Conservation (phyloP, 1,140 invertebrate genomes). For the Lucilia cuprina region DNA sequence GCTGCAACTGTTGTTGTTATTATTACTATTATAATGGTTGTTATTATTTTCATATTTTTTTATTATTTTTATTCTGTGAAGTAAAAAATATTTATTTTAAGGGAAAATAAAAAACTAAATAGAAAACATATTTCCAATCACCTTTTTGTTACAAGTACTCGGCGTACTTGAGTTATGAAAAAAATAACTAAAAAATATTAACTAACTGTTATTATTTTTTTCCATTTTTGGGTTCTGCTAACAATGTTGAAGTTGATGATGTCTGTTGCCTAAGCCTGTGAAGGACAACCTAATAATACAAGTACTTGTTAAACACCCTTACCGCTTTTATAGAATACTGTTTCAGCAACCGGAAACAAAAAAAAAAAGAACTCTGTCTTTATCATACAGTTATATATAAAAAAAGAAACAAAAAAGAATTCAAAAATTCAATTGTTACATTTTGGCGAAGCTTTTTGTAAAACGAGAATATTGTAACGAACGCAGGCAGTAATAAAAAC, state of each 20-base stretch:
- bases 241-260: not conserved
- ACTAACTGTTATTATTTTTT: not conserved
- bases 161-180: not conserved
- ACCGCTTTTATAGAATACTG: not conserved
- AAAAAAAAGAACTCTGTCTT: not conserved
- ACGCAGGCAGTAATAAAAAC: not conserved
- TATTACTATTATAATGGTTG: not conserved
- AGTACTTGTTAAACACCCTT: constrained; percentile 28
- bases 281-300: constrained; percentile 24
- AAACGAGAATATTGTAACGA: constrained; percentile 2
- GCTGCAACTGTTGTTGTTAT: not conserved
- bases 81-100: not conserved
- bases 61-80: not conserved
- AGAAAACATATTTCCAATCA: constrained; percentile 9
- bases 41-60: too few species aligned
- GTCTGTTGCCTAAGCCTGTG: not conserved
- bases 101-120: not conserved
- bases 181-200: not conserved
- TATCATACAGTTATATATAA: not conserved
- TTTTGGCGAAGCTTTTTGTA: constrained; percentile 22
- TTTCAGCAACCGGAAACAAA: constrained; percentile 17
- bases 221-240: not conserved
- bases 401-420: constrained; percentile 12
- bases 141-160: not conserved
- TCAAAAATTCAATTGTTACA: constrained; percentile 30